These are phyloP conservation scores for Drosophila sp. DNA, from an alignment of 1,140 invertebrate species.

Conservation along the genomic window DNA sequence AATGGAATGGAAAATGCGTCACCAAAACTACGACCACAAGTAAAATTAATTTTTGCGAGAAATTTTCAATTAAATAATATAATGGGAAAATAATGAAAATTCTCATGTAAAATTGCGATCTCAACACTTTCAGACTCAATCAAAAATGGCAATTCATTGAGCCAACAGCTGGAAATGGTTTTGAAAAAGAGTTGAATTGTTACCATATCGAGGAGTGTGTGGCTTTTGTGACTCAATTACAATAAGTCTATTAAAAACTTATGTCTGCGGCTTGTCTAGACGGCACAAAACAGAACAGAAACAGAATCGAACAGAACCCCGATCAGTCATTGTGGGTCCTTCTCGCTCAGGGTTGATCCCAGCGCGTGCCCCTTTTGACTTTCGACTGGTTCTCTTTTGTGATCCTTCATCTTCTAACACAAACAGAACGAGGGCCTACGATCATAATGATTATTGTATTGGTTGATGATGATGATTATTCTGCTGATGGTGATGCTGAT, in stretches of 20 bases:
- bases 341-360: slow-evolving; percentile 48
- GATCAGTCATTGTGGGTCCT: slow-evolving; percentile 67
- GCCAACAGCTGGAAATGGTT: slow-evolving; percentile 43
- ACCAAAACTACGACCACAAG: neutral
- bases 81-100: slow-evolving; percentile 7
- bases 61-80: slow-evolving; percentile 64
- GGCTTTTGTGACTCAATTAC: slow-evolving; percentile 81
- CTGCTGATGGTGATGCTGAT: slow-evolving; percentile 27
- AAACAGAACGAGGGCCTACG: slow-evolving; percentile 27
- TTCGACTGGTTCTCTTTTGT: slow-evolving; percentile 44
- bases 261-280: slow-evolving; percentile 68
- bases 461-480: slow-evolving; percentile 21
- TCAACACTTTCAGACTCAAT: slow-evolving; percentile 23
- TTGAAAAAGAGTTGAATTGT: slow-evolving; percentile 61
- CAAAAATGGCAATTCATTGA: neutral
- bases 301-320: slow-evolving; percentile 2
- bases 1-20: neutral
- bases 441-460: slow-evolving; percentile 12
- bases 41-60: slow-evolving; percentile 56
- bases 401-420: slow-evolving; percentile 57
- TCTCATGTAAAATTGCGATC: slow-evolving; percentile 55
- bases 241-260: slow-evolving; percentile 79
- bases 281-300: slow-evolving; percentile 16
- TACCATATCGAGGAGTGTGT: slow-evolving; percentile 53
- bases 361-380: slow-evolving; percentile 37